A percentile compares a stretch with the other conserved stretches of the same genome.
Conservation (phyloP, 2,113 vertebrate genomes). For the Salminus brasiliensis region DNA sequence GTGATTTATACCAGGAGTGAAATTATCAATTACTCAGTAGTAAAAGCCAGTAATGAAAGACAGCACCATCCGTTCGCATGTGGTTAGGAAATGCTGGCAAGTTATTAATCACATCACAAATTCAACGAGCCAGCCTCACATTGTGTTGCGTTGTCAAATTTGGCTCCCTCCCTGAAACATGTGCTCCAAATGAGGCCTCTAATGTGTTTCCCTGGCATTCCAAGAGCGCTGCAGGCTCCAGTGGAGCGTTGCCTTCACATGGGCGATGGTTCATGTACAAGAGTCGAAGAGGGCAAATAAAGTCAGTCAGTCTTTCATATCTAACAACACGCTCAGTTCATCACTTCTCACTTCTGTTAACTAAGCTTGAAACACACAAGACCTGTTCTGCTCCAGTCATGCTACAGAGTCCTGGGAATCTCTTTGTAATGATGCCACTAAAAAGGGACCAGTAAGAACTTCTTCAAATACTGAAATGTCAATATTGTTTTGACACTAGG, state of each 20-base stretch:
- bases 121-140: constrained; percentile 38
- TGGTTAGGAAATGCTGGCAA: constrained; percentile 11
- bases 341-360: constrained; percentile 41
- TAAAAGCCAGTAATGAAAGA: constrained; percentile 35
- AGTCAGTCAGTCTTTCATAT: constrained; percentile 50
- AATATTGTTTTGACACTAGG: constrained; percentile 37
- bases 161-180: constrained; percentile 46
- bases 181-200: constrained; percentile 54
- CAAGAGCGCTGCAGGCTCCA: constrained; percentile 42
- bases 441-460: not conserved
- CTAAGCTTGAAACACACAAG: not conserved
- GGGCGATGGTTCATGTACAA: constrained; percentile 52
- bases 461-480: constrained; percentile 22
- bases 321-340: constrained; percentile 37
- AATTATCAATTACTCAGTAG: constrained; percentile 43
- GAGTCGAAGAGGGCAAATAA: constrained; percentile 45
- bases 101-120: constrained; percentile 47
- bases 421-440: constrained; percentile 11
- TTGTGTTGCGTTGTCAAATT: constrained; percentile 40
- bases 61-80: constrained; percentile 38
- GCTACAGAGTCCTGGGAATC: not conserved
- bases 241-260: constrained; percentile 46
- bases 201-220: constrained; percentile 54
- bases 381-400: not conserved
- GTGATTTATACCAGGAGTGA: constrained; percentile 19